These are phyloP conservation scores for Rhingia campestris DNA, from an alignment of 2,888 invertebrate genomes.

Conservation along the genomic window DNA sequence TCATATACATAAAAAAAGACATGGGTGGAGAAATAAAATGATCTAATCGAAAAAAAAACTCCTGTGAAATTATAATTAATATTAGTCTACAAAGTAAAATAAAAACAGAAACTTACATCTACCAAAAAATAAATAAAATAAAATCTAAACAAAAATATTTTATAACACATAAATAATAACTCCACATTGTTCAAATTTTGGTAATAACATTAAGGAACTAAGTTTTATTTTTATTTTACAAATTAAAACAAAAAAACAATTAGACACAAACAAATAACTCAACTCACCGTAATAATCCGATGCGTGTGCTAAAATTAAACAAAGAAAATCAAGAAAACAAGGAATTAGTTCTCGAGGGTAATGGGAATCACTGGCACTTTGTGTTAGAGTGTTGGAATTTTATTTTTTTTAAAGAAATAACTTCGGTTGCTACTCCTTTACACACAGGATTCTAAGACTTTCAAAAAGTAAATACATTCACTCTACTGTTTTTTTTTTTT, in stretches of 20 bases:
- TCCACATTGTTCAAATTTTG: conserved; percentile 74
- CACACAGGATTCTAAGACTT: neutral
- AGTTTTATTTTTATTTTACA: conserved; percentile 83
- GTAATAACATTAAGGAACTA: conserved; percentile 82
- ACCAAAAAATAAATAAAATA: conserved; percentile 31
- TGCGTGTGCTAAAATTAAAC: conserved; percentile 90
- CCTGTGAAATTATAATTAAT: conserved; percentile 70
- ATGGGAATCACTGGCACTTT: conserved; percentile 35
- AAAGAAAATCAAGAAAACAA: conserved; percentile 77
- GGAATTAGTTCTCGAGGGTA: conserved; percentile 63
- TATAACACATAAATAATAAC: conserved; percentile 41
- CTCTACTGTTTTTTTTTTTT: neutral
- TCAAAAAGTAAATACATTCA: neutral
- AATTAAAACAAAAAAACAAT: conserved; percentile 31
- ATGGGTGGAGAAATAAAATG: conserved; percentile 77
- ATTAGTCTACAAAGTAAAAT: conserved; percentile 47
- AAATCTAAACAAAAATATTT: conserved; percentile 61
- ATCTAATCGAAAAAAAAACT: conserved; percentile 53
- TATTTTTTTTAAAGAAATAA: conserved; percentile 1
- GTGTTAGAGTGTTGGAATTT: conserved; percentile 22
- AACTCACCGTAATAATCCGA: conserved; percentile 99
- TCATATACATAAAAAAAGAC: conserved; percentile 62
- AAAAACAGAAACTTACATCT: conserved; percentile 46
- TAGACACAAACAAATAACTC: conserved; percentile 76
- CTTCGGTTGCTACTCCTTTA: conserved; percentile 34